These are phyloP conservation scores for Ellobius talpinus DNA, from an alignment of 2,113 vertebrate species.

Conservation along the genomic window DNA sequence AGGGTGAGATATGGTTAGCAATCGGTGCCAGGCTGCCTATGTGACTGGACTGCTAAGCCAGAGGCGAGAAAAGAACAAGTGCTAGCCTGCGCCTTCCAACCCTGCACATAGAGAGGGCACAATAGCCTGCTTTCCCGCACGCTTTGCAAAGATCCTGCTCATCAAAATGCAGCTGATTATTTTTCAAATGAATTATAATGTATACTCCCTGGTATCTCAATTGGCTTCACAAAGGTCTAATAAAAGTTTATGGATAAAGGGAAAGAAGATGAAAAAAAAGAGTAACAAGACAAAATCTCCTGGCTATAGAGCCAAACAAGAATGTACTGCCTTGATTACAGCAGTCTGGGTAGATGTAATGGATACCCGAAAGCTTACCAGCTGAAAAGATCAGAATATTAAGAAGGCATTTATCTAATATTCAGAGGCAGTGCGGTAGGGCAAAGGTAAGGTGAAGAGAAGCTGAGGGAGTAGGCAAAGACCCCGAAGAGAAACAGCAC, in stretches of 20 bases:
- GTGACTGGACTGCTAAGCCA: constrained; percentile 78
- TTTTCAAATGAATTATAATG: constrained; percentile 70
- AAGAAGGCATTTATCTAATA: constrained; percentile 54
- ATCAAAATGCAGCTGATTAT: constrained; percentile 73
- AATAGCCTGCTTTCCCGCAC: background rate
- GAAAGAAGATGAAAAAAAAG: constrained; percentile 44
- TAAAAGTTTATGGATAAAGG: constrained; percentile 74
- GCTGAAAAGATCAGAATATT: constrained; percentile 57
- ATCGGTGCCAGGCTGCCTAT: constrained; percentile 71
- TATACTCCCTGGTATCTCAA: constrained; percentile 67
- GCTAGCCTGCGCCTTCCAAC: constrained; percentile 31
- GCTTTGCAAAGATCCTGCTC: constrained; percentile 42
- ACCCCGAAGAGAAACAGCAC: background rate
- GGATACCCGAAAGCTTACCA: constrained; percentile 67
- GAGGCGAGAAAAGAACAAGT: constrained; percentile 71
- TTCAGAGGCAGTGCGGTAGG: background rate
- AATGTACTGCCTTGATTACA: constrained; percentile 74
- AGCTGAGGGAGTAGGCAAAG: background rate
- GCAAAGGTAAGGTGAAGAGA: constrained; percentile 11
- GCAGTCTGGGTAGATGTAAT: constrained; percentile 59
- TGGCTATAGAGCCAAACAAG: constrained; percentile 68
- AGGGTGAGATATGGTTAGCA: constrained; percentile 79
- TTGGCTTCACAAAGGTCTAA: constrained; percentile 72
- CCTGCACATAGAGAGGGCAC: constrained; percentile 35
- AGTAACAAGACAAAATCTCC: constrained; percentile 63